phyloP scores from a whole-genome alignment of 1,140 invertebrate genomes.

The Brachionus sp. region DNA sequence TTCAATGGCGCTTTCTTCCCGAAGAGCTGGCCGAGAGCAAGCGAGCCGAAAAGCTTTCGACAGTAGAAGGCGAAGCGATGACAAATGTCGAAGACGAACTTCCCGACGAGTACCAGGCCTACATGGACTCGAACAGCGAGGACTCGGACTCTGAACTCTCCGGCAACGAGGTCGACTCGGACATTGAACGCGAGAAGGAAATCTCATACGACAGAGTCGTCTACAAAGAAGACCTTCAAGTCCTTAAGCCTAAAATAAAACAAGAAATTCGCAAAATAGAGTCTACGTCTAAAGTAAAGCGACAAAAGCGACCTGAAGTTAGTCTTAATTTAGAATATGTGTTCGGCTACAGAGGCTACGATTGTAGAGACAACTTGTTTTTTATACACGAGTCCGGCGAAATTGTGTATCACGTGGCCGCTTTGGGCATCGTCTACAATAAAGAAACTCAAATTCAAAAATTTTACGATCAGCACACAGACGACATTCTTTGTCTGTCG shows the following conservation, averaged over 20 bases:
- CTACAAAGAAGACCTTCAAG: constrained; percentile 51
- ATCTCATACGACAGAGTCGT: constrained; percentile 55
- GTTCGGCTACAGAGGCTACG: constrained; percentile 60
- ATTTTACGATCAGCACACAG: constrained; percentile 58
- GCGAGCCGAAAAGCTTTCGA: not conserved
- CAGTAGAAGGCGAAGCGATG: not conserved
- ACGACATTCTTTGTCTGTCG: constrained; percentile 59
- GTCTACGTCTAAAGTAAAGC: constrained; percentile 51
- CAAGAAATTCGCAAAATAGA: constrained; percentile 48
- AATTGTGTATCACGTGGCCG: constrained; percentile 60
- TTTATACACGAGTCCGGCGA: constrained; percentile 55
- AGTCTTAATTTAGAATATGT: constrained; percentile 56
- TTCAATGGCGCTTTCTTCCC: constrained; percentile 57
- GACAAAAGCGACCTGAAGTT: constrained; percentile 53
- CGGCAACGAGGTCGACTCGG: constrained; percentile 58
- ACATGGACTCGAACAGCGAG: constrained; percentile 58
- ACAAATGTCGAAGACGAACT: not conserved
- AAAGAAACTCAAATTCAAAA: constrained; percentile 54
- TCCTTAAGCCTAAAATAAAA: constrained; percentile 14
- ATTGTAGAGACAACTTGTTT: constrained; percentile 60
- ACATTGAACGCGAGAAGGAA: constrained; percentile 59
- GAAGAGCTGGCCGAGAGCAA: constrained; percentile 48
- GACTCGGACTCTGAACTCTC: constrained; percentile 58
- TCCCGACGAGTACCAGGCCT: constrained; percentile 46
- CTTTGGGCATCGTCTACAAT: constrained; percentile 56